Percentiles rank a stretch among this genome's conserved stretches.
Evolutionary conservation across 2,888 invertebrate species (phyloP).

Genomic region (Linhomoeus sp.): DNA sequence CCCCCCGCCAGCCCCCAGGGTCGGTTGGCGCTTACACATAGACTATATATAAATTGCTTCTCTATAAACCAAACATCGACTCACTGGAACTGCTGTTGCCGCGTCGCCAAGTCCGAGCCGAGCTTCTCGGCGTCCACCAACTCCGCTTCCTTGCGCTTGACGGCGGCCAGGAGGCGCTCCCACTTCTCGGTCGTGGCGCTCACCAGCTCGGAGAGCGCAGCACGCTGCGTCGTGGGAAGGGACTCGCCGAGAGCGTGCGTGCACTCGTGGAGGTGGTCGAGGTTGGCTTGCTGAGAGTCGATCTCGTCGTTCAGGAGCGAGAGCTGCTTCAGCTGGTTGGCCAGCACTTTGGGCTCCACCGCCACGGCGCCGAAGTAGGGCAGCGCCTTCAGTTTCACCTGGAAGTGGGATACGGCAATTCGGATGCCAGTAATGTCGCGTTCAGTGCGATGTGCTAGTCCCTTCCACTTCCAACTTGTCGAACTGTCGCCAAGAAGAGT

Average conservation of each 20-base stretch:
- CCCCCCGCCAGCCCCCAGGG: no score
- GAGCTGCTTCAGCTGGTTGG: conserved; percentile 70
- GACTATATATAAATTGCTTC: no score
- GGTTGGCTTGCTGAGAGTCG: conserved; percentile 68
- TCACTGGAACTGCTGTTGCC: neutral
- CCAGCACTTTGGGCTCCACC: conserved; percentile 80
- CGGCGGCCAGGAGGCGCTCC: conserved; percentile 51
- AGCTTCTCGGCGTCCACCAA: conserved; percentile 27
- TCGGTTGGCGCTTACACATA: no score
- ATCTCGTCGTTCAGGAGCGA: conserved; percentile 76
- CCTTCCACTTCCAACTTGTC: no score
- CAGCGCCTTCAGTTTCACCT: conserved; percentile 80
- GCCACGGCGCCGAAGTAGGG: conserved; percentile 84
- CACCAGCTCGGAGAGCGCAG: conserved; percentile 49
- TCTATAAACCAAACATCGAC: no score
- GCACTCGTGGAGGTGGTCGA: conserved; percentile 60
- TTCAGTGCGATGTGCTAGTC: no score
- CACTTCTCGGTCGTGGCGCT: conserved; percentile 48
- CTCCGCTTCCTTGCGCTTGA: conserved; percentile 69
- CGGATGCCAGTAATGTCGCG: no score
- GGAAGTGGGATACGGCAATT: no score
- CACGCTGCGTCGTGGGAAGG: conserved; percentile 18
- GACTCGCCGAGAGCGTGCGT: conserved; percentile 46
- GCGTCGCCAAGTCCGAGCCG: neutral
- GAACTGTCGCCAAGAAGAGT: no score